These are phyloP conservation scores for Alethe castanea DNA, from an alignment of 2,113 vertebrate species.

Conservation along the genomic window DNA sequence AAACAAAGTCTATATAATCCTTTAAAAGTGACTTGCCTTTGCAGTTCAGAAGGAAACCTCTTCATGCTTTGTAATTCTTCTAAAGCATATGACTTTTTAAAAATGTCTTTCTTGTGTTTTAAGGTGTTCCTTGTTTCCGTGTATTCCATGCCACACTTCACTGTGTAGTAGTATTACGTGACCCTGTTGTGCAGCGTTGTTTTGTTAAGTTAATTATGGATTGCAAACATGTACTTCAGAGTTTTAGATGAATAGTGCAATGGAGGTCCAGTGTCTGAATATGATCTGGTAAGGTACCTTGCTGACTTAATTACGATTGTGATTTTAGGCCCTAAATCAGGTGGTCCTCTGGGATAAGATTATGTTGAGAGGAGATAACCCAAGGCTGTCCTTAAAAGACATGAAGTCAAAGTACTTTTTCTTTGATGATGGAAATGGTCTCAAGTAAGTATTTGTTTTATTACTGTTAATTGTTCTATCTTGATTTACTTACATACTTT, in stretches of 20 bases:
- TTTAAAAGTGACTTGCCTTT: not conserved
- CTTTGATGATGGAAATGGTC: slow-evolving; percentile 97
- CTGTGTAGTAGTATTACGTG: not conserved
- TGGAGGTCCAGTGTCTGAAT: not conserved
- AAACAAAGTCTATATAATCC: not conserved
- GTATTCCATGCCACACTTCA: not conserved
- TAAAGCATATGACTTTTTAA: not conserved
- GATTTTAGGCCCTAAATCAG: slow-evolving; percentile 88
- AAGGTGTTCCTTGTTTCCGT: not conserved
- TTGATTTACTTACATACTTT: not conserved
- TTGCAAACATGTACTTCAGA: not conserved
- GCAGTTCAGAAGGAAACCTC: not conserved
- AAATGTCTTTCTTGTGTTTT: not conserved
- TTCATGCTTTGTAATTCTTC: not conserved
- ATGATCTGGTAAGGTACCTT: not conserved
- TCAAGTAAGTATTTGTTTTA: slow-evolving; percentile 79
- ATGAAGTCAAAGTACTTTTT: slow-evolving; percentile 98
- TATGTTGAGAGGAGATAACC: slow-evolving; percentile 89
- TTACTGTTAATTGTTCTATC: not conserved
- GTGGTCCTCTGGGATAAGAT: slow-evolving; percentile 99
- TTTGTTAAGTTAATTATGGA: not conserved
- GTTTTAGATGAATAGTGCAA: not conserved
- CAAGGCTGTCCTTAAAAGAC: slow-evolving; percentile 87
- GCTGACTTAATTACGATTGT: slow-evolving; percentile 18
- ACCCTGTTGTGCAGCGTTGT: not conserved